Evolutionary conservation across 2,113 vertebrate species (phyloP).

Genomic region (Corvus cornix): DNA sequence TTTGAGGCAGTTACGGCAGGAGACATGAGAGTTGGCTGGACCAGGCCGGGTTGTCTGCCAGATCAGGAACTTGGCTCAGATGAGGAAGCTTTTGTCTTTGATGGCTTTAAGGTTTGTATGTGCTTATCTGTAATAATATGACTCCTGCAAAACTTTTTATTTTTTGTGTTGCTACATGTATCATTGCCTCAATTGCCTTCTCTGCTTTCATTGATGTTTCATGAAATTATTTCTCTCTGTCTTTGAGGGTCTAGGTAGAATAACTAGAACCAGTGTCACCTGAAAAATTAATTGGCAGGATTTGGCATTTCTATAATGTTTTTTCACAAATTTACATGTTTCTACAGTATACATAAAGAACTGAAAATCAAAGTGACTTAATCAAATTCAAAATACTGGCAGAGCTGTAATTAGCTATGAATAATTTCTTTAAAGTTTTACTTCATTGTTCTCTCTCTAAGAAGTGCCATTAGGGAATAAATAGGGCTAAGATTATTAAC

Average conservation of each 20-base stretch:
- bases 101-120: constrained; percentile 90
- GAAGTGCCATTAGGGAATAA: not conserved
- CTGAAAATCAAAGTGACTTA: not conserved
- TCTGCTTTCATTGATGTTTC: not conserved
- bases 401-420: not conserved
- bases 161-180: not conserved
- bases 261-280: not conserved
- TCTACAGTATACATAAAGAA: not conserved
- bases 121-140: not conserved
- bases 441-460: not conserved
- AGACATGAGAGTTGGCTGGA: constrained; percentile 95
- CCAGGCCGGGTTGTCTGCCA: constrained; percentile 87
- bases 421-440: not conserved
- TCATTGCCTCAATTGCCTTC: not conserved
- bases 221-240: not conserved
- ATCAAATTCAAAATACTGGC: not conserved
- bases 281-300: not conserved
- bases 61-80: constrained; percentile 92
- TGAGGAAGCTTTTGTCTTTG: constrained; percentile 92
- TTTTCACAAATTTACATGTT: not conserved
- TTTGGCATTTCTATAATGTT: not conserved
- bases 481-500: not conserved
- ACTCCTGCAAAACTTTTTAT: not conserved
- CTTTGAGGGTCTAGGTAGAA: not conserved
- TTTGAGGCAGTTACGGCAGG: constrained; percentile 89